A percentile compares a stretch with the other conserved stretches of the same genome.
Evolutionary conservation across 2,113 vertebrate genomes (phyloP).

Genomic region (Carlito syrichta): DNA sequence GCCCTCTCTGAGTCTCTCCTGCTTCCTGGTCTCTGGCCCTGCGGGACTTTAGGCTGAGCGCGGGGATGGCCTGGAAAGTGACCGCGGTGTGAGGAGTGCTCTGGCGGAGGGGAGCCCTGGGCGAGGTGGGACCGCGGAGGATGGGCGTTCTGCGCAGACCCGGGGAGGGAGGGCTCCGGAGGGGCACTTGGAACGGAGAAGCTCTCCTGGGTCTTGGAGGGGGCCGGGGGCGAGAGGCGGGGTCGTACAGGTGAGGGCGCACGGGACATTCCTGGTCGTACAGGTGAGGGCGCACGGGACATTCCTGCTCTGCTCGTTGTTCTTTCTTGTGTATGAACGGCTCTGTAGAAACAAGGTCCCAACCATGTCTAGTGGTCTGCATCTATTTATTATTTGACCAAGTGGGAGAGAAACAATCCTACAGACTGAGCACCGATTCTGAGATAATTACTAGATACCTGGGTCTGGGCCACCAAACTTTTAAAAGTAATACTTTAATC

Average conservation of each 20-base stretch:
- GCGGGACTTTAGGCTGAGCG: neutral
- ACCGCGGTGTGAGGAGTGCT: neutral
- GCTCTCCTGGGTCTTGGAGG: neutral
- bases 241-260: neutral
- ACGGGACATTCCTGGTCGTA: neutral
- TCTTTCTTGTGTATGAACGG: neutral
- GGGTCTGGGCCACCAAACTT: neutral
- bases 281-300: neutral
- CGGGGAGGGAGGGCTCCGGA: neutral
- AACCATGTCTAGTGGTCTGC: neutral
- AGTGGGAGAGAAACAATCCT: neutral
- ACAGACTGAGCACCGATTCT: neutral
- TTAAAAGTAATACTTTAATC: neutral
- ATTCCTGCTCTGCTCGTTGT: neutral
- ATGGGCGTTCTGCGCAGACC: neutral
- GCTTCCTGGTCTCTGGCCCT: neutral
- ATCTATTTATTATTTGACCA: neutral
- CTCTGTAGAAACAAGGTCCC: neutral
- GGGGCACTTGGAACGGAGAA: neutral
- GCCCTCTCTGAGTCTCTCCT: too few relatives aligned
- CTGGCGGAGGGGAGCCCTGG: neutral
- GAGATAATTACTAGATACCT: neutral
- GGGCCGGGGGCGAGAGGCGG: neutral
- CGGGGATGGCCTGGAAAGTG: neutral
- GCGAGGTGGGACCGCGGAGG: neutral